Conservation (phyloP, 1,140 invertebrate species). For the Hermatobates lingyangjiaoensis region DNA sequence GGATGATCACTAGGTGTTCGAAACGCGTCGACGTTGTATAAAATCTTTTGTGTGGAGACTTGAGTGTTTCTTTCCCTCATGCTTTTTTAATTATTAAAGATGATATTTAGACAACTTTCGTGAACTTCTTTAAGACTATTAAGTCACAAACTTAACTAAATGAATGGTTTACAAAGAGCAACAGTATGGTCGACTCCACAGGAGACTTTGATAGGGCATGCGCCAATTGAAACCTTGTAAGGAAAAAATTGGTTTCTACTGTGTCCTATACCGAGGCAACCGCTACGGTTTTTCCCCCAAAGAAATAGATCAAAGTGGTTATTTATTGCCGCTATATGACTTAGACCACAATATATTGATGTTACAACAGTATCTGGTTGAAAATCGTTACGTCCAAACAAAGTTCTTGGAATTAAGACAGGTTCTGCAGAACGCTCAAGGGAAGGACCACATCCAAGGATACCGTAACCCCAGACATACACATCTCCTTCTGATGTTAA, state of each 20-base stretch:
- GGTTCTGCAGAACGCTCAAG: constrained; percentile 43
- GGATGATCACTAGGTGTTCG: too few species aligned
- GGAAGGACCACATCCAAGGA: constrained; percentile 71
- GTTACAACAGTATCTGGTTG: constrained; percentile 42
- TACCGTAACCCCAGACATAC: constrained; percentile 83
- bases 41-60: too few species aligned
- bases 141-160: constrained; percentile 1
- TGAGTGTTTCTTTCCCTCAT: too few species aligned
- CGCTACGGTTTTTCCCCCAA: constrained; percentile 74
- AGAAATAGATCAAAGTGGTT: constrained; percentile 62
- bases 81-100: too few species aligned
- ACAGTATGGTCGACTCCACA: constrained; percentile 38
- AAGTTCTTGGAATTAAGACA: constrained; percentile 44
- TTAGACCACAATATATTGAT: constrained; percentile 51
- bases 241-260: constrained; percentile 72
- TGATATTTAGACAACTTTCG: too few species aligned
- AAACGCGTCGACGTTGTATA: too few species aligned
- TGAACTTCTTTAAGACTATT: too few species aligned
- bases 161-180: constrained; percentile 24
- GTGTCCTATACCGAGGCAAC: constrained; percentile 64
- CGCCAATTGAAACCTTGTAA: constrained; percentile 43
- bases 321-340: constrained; percentile 61
- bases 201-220: constrained; percentile 26
- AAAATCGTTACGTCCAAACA: constrained; percentile 75
- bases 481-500: constrained; percentile 66